Percentiles rank a stretch among this genome's conserved stretches.
These are phyloP conservation scores for Ceratoteleas bidentatus DNA, from an alignment of 1,140 invertebrate species.

Conservation along the genomic window DNA sequence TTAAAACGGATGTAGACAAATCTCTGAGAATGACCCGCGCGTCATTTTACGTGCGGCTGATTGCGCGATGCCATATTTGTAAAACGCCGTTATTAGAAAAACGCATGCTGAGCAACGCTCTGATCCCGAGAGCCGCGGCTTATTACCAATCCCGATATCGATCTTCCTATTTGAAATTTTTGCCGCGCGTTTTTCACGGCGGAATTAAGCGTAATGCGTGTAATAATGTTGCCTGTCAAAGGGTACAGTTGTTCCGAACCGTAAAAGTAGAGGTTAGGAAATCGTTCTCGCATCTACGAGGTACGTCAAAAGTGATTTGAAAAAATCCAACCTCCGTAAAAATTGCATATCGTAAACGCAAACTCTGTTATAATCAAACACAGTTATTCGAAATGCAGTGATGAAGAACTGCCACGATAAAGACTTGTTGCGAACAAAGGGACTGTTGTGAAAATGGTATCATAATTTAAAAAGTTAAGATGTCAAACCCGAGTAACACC, in stretches of 20 bases:
- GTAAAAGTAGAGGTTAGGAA: neutral
- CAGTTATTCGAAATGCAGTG: too few species aligned
- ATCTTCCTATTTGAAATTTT: conserved; percentile 22
- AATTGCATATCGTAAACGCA: too few species aligned
- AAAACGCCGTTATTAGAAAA: conserved; percentile 37
- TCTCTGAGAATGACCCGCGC: conserved; percentile 44
- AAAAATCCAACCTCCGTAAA: too few species aligned
- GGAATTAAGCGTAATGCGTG: neutral
- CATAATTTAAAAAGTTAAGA: too few species aligned
- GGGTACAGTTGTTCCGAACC: neutral
- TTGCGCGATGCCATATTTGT: conserved; percentile 44
- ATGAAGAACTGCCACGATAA: too few species aligned
- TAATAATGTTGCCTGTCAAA: neutral
- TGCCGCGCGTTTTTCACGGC: neutral
- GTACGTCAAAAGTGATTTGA: too few species aligned
- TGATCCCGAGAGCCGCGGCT: neutral
- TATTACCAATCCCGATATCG: conserved; percentile 23
- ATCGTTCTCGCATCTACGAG: neutral
- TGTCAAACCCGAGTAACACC: too few species aligned
- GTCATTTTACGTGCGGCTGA: conserved; percentile 43
- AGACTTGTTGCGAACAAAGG: too few species aligned
- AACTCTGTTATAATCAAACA: too few species aligned
- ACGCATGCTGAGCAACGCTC: conserved; percentile 15
- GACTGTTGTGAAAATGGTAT: too few species aligned
- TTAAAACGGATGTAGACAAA: conserved; percentile 25